phyloP scores from a whole-genome alignment of 2,113 vertebrate species.

The Blennius ocellaris region DNA sequence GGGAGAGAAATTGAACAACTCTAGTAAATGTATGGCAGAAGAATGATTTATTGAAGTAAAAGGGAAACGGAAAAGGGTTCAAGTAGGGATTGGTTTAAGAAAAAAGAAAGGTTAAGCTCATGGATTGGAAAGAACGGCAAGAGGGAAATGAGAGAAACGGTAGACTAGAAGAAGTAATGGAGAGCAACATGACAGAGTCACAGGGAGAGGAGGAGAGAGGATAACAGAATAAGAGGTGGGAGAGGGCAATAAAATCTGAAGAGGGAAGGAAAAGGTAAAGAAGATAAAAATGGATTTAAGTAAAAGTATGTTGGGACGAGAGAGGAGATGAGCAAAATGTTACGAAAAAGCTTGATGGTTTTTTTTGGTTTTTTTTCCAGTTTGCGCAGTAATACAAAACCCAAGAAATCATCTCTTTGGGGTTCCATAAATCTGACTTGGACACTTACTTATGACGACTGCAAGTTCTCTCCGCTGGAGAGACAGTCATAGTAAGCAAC shows the following conservation, averaged over 20 bases:
- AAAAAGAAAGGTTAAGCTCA: constrained; percentile 35
- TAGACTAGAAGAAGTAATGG: constrained; percentile 35
- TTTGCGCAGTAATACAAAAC: constrained; percentile 87
- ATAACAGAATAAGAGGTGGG: constrained; percentile 43
- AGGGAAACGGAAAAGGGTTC: constrained; percentile 13
- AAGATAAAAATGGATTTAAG: constrained; percentile 72
- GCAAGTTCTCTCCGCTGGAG: constrained; percentile 40
- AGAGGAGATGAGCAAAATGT: constrained; percentile 36
- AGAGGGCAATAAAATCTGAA: constrained; percentile 49
- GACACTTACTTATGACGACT: constrained; percentile 86
- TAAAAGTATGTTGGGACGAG: constrained; percentile 38
- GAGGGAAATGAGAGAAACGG: constrained; percentile 14
- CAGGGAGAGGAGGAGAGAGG: constrained; percentile 30
- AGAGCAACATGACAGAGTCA: constrained; percentile 36
- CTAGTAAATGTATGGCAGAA: neutral
- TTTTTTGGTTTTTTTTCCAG: constrained; percentile 76
- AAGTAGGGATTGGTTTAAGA: constrained; percentile 15
- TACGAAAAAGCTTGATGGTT: constrained; percentile 72
- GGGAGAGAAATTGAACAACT: neutral
- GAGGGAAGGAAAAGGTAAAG: constrained; percentile 50
- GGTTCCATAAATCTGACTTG: constrained; percentile 83
- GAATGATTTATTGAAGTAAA: constrained; percentile 8
- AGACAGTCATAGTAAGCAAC: constrained; percentile 32
- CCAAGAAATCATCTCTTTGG: constrained; percentile 77
- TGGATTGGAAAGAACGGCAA: constrained; percentile 16